Percentiles rank a stretch among this genome's conserved stretches.
Conservation (phyloP, 2,888 invertebrate species). For the Brachypalpus laphriformis region DNA sequence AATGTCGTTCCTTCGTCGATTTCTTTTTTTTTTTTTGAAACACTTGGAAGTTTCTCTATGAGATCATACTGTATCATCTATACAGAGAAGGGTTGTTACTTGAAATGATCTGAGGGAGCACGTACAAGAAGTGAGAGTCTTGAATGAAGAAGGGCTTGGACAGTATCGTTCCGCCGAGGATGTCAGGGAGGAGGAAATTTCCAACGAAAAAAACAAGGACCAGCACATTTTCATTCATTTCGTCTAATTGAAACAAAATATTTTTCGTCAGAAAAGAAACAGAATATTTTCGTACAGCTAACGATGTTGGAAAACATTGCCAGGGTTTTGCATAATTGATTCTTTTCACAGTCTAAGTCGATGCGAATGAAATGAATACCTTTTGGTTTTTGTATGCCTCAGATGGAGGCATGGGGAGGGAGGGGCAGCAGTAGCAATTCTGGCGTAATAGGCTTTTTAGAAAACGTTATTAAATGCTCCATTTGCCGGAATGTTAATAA, state of each 20-base stretch:
- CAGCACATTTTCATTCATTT: not conserved
- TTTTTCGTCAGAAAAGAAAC: constrained; percentile 1
- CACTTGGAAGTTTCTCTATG: constrained; percentile 6
- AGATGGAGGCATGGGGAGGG: not conserved
- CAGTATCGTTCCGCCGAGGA: not conserved
- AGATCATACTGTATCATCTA: constrained; percentile 28
- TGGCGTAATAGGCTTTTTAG: constrained; percentile 1
- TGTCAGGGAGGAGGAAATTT: not conserved
- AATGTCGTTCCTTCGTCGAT: constrained; percentile 41
- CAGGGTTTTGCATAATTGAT: constrained; percentile 17
- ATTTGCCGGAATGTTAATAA: not conserved
- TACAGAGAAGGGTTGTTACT: constrained; percentile 16
- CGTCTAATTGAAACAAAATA: constrained; percentile 48
- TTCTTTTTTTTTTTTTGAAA: constrained; percentile 13
- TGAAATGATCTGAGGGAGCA: not conserved
- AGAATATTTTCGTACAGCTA: not conserved
- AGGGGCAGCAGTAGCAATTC: not conserved
- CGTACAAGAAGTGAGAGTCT: not conserved
- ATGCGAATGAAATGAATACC: constrained; percentile 44
- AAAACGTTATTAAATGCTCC: not conserved
- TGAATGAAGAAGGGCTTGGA: too few species aligned
- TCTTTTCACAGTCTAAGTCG: not conserved
- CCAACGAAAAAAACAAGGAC: not conserved
- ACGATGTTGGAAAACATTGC: constrained; percentile 6
- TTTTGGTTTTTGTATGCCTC: not conserved